phyloP scores from a whole-genome alignment of 2,888 invertebrate genomes.

The Ophion obscuratus region DNA sequence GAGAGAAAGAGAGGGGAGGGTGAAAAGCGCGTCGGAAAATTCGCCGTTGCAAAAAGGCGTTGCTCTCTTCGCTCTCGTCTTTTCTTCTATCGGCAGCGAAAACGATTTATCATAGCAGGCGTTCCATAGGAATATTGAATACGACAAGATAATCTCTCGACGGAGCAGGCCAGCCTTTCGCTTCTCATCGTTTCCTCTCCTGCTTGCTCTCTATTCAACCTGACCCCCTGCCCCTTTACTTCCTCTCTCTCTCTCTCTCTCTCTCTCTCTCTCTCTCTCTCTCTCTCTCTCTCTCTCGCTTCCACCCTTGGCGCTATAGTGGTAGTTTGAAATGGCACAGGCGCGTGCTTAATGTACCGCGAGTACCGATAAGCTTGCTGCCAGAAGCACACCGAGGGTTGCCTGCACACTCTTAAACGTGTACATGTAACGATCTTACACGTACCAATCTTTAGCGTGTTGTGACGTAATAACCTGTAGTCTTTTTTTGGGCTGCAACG shows the following conservation, averaged over 20 bases:
- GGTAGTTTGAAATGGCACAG: conserved; percentile 75
- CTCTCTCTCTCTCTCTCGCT: conserved; percentile 41
- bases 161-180: conserved; percentile 62
- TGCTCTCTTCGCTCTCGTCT: conserved; percentile 61
- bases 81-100: conserved; percentile 76
- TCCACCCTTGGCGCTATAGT: conserved; percentile 45
- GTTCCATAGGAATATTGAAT: conserved; percentile 84
- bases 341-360: conserved; percentile 84
- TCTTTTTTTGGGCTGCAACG: conserved; percentile 42
- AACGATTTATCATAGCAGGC: conserved; percentile 83
- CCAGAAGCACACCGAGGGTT: conserved; percentile 51
- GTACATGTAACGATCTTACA: conserved; percentile 1
- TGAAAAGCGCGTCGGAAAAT: conserved; percentile 8
- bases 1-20: background rate
- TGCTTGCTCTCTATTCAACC: conserved; percentile 22
- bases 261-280: conserved; percentile 42
- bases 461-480: conserved; percentile 61
- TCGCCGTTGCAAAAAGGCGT: conserved; percentile 52
- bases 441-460: conserved; percentile 38
- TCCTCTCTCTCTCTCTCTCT: conserved; percentile 25
- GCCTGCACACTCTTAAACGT: conserved; percentile 10
- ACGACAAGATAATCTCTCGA: conserved; percentile 84
- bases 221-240: conserved; percentile 36
- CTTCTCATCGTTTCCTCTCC: conserved; percentile 48
- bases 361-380: conserved; percentile 81